Conservation (phyloP, 2,797 vertebrate genomes). For the Paramormyrops hopkinsi region DNA sequence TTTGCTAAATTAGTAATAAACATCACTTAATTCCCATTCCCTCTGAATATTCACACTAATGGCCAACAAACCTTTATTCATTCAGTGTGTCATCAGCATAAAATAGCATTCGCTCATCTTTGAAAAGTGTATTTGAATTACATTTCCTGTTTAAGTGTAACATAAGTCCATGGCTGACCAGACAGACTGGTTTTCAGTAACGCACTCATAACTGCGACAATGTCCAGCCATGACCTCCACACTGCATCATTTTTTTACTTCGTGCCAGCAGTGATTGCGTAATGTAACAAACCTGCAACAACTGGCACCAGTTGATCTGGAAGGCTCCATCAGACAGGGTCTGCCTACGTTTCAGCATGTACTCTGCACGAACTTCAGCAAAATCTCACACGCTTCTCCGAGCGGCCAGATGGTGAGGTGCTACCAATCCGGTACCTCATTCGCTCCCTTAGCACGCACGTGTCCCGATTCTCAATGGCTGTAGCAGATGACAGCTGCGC, state of each 20-base stretch:
- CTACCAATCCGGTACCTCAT: neutral
- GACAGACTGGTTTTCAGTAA: neutral
- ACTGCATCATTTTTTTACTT: too few species aligned
- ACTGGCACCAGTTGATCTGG: neutral
- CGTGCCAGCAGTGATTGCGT: neutral
- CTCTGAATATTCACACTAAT: neutral
- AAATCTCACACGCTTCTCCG: neutral
- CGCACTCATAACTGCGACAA: neutral
- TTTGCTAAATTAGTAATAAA: neutral
- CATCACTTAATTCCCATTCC: neutral
- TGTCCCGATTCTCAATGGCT: neutral
- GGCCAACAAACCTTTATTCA: neutral
- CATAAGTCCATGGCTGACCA: neutral
- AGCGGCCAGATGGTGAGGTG: neutral
- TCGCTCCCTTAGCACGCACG: neutral
- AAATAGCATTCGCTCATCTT: neutral
- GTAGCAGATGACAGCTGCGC: neutral
- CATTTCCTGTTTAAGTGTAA: neutral
- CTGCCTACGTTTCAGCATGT: neutral
- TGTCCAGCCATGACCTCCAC: neutral
- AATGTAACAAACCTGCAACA: neutral
- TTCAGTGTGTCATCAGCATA: neutral
- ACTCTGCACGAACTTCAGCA: neutral
- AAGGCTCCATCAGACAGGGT: neutral
- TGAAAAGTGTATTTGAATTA: neutral